Evolutionary conservation across 1,140 invertebrate genomes (phyloP).

Genomic region (Lucilia cuprina): DNA sequence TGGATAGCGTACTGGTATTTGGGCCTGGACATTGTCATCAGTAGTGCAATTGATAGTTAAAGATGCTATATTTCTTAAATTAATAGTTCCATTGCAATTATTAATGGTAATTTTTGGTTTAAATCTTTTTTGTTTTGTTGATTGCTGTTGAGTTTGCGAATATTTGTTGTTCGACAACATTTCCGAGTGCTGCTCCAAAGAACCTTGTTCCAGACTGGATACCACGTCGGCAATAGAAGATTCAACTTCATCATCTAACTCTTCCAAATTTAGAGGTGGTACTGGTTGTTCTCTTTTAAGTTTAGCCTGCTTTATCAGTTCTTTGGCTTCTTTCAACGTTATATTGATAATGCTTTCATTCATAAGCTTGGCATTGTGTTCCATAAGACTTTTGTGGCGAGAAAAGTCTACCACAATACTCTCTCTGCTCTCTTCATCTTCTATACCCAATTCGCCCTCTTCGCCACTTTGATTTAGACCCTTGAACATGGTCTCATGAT

Average conservation of each 20-base stretch:
- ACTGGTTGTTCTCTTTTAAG: slow-evolving; percentile 48
- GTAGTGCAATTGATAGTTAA: slow-evolving; percentile 59
- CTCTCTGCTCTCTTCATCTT: slow-evolving; percentile 57
- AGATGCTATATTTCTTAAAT: slow-evolving; percentile 59
- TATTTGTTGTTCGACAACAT: slow-evolving; percentile 38
- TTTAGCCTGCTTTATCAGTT: slow-evolving; percentile 50
- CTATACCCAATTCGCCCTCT: slow-evolving; percentile 38
- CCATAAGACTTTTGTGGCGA: slow-evolving; percentile 55
- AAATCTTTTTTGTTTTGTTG: slow-evolving; percentile 47
- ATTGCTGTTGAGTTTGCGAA: slow-evolving; percentile 40
- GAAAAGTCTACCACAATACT: slow-evolving; percentile 66
- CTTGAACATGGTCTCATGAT: slow-evolving; percentile 64
- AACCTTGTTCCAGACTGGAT: slow-evolving; percentile 49
- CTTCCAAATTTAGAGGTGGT: slow-evolving; percentile 54
- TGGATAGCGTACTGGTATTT: slow-evolving; percentile 42
- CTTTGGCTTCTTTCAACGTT: slow-evolving; percentile 57
- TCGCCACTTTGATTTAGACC: slow-evolving; percentile 47
- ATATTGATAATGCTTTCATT: slow-evolving; percentile 59
- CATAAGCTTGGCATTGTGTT: slow-evolving; percentile 49
- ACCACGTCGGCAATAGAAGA: slow-evolving; percentile 59
- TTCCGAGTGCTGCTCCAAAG: slow-evolving; percentile 36
- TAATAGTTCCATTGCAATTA: slow-evolving; percentile 61
- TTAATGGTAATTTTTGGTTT: slow-evolving; percentile 62
- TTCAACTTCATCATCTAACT: slow-evolving; percentile 57
- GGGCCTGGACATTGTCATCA: slow-evolving; percentile 53